Percentiles rank a stretch among this genome's conserved stretches.
phyloP scores from a whole-genome alignment of 2,888 invertebrate species.

The Rhorus exstirpatorius region DNA sequence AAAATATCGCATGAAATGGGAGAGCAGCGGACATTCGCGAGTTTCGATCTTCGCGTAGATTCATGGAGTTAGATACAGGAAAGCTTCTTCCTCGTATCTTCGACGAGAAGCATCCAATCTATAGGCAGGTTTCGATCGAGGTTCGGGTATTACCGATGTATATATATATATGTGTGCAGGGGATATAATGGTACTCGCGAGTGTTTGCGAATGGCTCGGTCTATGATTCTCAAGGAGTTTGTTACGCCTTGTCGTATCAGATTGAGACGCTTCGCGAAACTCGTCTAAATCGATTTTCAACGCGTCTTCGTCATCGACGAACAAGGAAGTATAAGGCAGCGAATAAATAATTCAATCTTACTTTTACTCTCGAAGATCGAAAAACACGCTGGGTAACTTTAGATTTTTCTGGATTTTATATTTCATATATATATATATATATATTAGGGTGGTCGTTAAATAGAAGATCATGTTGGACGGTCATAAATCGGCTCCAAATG shows the following conservation, averaged over 20 bases:
- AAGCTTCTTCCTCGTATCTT: slow-evolving; percentile 52
- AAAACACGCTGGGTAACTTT: neutral
- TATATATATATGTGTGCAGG: neutral
- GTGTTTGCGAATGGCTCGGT: slow-evolving; percentile 66
- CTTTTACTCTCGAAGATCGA: neutral
- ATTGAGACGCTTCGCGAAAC: slow-evolving; percentile 53
- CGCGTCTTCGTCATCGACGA: slow-evolving; percentile 29
- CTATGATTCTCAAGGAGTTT: slow-evolving; percentile 51
- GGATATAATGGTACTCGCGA: slow-evolving; percentile 56
- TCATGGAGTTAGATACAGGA: slow-evolving; percentile 62
- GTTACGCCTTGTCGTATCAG: slow-evolving; percentile 56
- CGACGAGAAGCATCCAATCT: slow-evolving; percentile 20
- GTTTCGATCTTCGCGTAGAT: slow-evolving; percentile 69
- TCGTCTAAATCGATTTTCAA: slow-evolving; percentile 53
- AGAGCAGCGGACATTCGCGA: slow-evolving; percentile 61
- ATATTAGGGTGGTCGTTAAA: too few species aligned
- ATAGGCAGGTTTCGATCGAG: slow-evolving; percentile 33
- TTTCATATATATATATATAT: too few species aligned
- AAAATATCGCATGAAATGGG: slow-evolving; percentile 78
- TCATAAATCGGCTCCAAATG: too few species aligned
- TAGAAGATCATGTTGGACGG: too few species aligned
- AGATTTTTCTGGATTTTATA: neutral
- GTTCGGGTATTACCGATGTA: slow-evolving; percentile 25
- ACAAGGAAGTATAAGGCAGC: slow-evolving; percentile 36
- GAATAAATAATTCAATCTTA: slow-evolving; percentile 67